These are phyloP conservation scores for Morus bassanus DNA, from an alignment of 2,797 vertebrate species.

Conservation along the genomic window DNA sequence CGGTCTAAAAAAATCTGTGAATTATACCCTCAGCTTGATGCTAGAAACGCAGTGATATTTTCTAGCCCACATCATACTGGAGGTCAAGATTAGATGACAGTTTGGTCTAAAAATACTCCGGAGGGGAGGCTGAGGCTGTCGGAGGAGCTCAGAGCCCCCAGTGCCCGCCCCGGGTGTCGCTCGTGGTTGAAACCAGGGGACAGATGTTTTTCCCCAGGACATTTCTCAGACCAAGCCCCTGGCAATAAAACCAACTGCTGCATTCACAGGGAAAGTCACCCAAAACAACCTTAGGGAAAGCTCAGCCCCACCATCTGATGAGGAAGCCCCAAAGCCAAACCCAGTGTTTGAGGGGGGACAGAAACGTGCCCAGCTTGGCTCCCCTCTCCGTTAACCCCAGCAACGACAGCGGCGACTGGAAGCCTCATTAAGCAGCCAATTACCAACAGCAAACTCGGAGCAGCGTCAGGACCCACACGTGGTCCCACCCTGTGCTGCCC, in stretches of 20 bases:
- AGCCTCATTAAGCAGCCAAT: not conserved
- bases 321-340: not conserved
- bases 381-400: not conserved
- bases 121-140: not conserved
- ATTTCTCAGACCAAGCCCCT: not conserved
- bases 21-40: not conserved
- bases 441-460: not conserved
- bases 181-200: not conserved
- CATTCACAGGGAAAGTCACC: not conserved
- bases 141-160: not conserved
- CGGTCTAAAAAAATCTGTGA: not conserved
- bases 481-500: not conserved
- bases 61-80: slow-evolving; percentile 10
- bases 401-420: rapidly evolving
- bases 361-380: not conserved
- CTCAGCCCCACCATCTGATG: not conserved
- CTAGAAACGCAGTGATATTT: not conserved
- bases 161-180: not conserved
- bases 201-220: not conserved
- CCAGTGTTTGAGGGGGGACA: not conserved
- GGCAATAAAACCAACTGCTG: not conserved
- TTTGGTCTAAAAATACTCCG: slow-evolving; percentile 31
- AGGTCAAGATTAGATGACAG: slow-evolving; percentile 56
- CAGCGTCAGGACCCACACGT: not conserved
- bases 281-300: not conserved